phyloP scores from a whole-genome alignment of 2,113 vertebrate genomes.

The Tringa solitaria region DNA sequence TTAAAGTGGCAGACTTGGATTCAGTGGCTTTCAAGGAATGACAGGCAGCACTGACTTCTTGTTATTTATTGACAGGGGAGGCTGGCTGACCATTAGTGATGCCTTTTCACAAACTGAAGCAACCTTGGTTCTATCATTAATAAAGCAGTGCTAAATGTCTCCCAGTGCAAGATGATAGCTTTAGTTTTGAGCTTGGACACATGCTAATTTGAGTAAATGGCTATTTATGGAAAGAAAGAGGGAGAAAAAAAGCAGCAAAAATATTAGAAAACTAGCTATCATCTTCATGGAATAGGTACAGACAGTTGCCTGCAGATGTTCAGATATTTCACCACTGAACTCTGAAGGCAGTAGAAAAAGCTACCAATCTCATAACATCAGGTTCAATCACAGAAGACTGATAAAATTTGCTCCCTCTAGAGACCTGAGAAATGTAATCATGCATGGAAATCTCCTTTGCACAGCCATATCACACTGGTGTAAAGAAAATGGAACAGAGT shows the following conservation, averaged over 20 bases:
- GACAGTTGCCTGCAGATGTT: neutral
- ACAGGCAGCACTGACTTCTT: neutral
- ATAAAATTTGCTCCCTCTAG: neutral
- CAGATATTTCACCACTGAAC: neutral
- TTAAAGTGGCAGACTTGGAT: conserved; percentile 19
- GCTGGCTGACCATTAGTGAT: conserved; percentile 3
- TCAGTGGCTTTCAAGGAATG: conserved; percentile 30
- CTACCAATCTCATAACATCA: neutral
- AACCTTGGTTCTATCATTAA: neutral
- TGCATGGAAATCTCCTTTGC: neutral
- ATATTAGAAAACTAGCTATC: neutral
- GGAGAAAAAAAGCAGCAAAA: neutral
- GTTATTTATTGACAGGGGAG: neutral
- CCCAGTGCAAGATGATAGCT: neutral
- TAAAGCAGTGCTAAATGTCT: neutral
- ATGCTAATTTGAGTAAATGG: neutral
- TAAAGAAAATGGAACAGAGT: neutral
- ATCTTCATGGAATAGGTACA: neutral
- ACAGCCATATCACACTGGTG: neutral
- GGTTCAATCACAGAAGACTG: neutral
- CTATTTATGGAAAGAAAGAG: neutral
- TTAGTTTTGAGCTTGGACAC: neutral
- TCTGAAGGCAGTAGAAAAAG: neutral
- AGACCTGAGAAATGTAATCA: neutral
- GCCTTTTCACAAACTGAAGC: neutral